Evolutionary conservation across 2,113 vertebrate species (phyloP).

Genomic region (Crocuta crocuta): DNA sequence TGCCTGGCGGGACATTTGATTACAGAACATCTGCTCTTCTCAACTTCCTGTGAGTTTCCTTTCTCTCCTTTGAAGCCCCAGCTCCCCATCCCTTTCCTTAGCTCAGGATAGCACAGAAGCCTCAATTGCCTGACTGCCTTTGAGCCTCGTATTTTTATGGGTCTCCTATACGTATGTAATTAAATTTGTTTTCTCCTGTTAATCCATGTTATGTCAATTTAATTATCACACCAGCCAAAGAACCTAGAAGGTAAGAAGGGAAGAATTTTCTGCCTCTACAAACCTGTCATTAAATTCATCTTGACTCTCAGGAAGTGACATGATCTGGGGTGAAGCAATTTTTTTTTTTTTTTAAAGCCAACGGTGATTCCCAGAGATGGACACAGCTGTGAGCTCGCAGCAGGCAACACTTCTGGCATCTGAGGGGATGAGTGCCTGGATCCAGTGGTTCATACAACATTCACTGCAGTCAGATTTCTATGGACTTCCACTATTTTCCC

Average conservation of each 20-base stretch:
- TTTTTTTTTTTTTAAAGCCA: neutral
- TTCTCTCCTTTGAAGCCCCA: neutral
- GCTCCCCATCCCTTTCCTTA: neutral
- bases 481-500: neutral
- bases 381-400: neutral
- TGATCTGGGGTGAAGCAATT: neutral
- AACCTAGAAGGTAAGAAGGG: neutral
- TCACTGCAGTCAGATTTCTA: neutral
- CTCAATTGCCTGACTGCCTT: neutral
- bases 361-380: neutral
- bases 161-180: neutral
- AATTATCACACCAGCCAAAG: neutral
- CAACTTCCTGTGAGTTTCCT: neutral
- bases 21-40: neutral
- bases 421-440: neutral
- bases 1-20: neutral
- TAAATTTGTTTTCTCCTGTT: neutral
- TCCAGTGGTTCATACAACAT: neutral
- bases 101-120: neutral
- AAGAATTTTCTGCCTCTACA: neutral
- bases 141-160: neutral
- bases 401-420: neutral
- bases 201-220: neutral
- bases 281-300: neutral
- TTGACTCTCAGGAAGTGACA: neutral